Evolutionary conservation across 30 jellyfish, hydroid and myxozoan species (phyloP).

Genomic region (Hydractinia echinata): DNA sequence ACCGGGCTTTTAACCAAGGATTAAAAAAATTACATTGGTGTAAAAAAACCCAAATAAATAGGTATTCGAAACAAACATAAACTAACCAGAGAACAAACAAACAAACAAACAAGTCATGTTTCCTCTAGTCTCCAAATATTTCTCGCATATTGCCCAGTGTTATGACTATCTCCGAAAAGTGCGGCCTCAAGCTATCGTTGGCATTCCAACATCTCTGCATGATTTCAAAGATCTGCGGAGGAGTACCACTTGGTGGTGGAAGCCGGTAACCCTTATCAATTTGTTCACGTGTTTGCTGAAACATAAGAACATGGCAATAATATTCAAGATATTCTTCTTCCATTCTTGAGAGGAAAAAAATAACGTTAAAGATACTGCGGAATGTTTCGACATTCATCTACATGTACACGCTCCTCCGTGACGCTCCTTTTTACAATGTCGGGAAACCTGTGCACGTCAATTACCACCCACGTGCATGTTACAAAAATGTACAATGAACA

Average conservation of each 20-base stretch:
- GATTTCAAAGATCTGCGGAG: constrained; percentile 42
- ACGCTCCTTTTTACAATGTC: neutral
- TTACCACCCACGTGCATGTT: no score
- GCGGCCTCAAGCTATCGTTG: constrained; percentile 47
- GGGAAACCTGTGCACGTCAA: no score
- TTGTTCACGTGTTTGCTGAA: constrained; percentile 65
- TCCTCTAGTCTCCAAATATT: neutral
- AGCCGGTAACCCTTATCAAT: constrained; percentile 75
- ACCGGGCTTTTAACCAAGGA: no score
- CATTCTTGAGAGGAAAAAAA: no score
- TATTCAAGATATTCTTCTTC: neutral
- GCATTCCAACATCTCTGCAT: constrained; percentile 82
- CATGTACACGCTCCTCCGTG: neutral
- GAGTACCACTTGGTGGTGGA: constrained; percentile 89
- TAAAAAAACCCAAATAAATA: no score
- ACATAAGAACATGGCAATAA: neutral
- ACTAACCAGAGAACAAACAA: no score
- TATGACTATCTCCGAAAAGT: constrained; percentile 46
- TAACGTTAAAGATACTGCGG: neutral
- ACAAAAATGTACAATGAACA: no score
- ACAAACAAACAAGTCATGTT: no score
- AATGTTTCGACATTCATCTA: neutral
- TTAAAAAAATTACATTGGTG: no score
- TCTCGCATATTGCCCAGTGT: constrained; percentile 6
- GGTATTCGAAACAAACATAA: no score